Base-by-base conservation (phyloP, 2,888 invertebrate genomes). In the Podabrus alpinus region DNA sequence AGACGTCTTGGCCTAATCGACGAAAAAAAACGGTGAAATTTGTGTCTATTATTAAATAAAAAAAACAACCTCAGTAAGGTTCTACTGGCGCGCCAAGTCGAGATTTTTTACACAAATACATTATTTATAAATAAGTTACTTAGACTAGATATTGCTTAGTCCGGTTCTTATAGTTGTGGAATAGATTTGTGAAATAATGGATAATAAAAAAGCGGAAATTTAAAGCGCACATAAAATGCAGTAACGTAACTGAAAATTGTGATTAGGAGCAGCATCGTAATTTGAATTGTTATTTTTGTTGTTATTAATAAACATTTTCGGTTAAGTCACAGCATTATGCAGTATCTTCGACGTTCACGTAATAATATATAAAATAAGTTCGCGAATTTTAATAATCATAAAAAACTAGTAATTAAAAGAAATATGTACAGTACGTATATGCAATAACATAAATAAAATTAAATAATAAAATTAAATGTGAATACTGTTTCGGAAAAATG, bases 61-160 rank as follows among this genome's bases (percentile, higher is more conserved):
- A 7, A 13, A 29, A 29, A 4, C 29, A 3, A 13, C 7, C 24
- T 1, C 9, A 13, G 7, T 45, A 13, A 45, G 45, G n/a, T n/a
- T 45, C 45, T 64, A 64, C 19, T 64, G 62, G 62, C 16, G 62
- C 16, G 62, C 62, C 62, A 15, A 64, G 19, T 64, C n/a, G 62
- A 19, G 19, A 21, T 19, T 64, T 64, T 64, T 64, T 64, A 64
- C 62, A 21, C 21, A 64, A 19, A 64, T 64, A 64, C 17, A 69
- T 75, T 72, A 75, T 72, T 75, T 75, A 72, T 19, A 45, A 45
- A 45, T 45, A 45, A 45, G 45, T 45, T 45, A 45, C 45, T 45
- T 45, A 75, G 75, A 75, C 75, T 75, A 75, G 75, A 75, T 75
- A 75, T 74, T 71, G 60, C 68, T 71, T 75, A 69, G 66, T 66